Evolutionary conservation across 2,888 invertebrate species (phyloP).

Genomic region (Resseliella maxima): DNA sequence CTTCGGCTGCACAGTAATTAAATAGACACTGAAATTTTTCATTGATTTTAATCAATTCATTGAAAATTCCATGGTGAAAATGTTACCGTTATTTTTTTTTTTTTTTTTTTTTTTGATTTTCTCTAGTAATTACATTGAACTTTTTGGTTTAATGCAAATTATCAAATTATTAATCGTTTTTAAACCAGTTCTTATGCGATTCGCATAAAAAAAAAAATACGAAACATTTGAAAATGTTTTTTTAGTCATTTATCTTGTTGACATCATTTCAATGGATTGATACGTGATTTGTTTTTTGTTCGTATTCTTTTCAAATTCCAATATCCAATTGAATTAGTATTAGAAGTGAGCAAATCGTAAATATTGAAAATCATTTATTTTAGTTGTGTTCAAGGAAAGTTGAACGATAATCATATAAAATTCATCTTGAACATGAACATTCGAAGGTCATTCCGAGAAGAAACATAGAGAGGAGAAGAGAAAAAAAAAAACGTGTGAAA

Average conservation of each 20-base stretch:
- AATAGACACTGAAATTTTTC: too few species aligned
- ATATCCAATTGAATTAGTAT: background rate
- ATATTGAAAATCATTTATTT: background rate
- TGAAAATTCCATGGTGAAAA: background rate
- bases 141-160: background rate
- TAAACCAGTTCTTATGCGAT: background rate
- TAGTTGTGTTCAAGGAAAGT: background rate
- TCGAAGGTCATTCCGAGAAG: background rate
- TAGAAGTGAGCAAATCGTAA: slow-evolving; percentile 15
- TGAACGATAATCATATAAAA: background rate
- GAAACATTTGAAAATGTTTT: too few species aligned
- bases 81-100: background rate
- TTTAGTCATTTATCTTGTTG: too few species aligned
- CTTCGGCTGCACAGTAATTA: too few species aligned
- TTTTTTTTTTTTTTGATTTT: too few species aligned
- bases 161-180: background rate
- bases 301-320: background rate
- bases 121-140: background rate
- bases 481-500: background rate
- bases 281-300: background rate
- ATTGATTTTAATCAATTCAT: background rate
- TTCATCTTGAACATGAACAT: background rate
- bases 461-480: too few species aligned
- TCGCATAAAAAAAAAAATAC: background rate
- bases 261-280: background rate